Percentiles rank a stretch among this genome's conserved stretches.
These are phyloP conservation scores for Coluber constrictor DNA, from an alignment of 2,797 vertebrate species.

Conservation along the genomic window DNA sequence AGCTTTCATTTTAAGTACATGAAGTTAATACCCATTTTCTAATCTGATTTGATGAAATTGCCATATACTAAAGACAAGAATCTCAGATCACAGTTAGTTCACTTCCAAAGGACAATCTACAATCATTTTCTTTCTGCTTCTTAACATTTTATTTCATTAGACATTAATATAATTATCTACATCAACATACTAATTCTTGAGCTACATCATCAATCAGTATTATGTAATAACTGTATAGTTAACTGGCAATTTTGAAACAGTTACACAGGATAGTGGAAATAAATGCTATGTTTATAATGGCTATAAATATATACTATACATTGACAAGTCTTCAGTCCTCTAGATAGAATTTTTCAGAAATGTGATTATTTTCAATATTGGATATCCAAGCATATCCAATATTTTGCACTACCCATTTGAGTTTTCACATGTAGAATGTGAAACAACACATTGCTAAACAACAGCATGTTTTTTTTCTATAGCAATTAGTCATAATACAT, in stretches of 20 bases:
- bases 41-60: slow-evolving; percentile 32
- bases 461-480: neutral
- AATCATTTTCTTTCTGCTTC: neutral
- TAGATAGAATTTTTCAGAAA: neutral
- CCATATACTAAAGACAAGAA: slow-evolving; percentile 44
- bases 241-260: neutral
- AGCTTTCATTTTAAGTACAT: slow-evolving; percentile 50
- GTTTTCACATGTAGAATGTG: neutral
- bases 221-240: neutral
- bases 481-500: neutral
- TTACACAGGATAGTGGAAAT: neutral
- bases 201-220: neutral
- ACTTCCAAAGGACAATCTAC: slow-evolving; percentile 25
- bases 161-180: neutral
- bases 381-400: neutral
- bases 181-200: neutral
- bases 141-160: neutral
- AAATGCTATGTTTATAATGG: neutral
- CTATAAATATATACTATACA: neutral
- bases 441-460: neutral
- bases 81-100: neutral
- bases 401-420: neutral
- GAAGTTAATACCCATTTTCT: slow-evolving; percentile 16
- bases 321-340: neutral
- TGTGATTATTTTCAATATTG: neutral